A percentile compares a stretch with the other conserved stretches of the same genome.
Conservation (phyloP, 2,888 invertebrate species). For the Drosophila kuntzei region DNA sequence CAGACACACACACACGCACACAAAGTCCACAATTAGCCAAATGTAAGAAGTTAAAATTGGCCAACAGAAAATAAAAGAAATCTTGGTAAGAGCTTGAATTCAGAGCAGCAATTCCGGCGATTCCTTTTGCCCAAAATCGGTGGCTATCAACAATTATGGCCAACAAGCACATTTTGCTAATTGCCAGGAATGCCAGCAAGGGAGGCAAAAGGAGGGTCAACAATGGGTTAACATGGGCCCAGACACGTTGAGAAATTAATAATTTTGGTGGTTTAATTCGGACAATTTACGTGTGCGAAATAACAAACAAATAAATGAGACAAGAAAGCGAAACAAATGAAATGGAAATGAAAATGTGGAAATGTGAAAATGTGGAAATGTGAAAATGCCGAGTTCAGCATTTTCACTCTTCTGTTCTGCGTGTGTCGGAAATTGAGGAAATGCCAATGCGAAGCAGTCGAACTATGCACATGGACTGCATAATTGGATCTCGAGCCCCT, state of each 20-base stretch:
- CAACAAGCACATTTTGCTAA: slow-evolving; percentile 74
- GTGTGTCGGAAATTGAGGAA: slow-evolving; percentile 53
- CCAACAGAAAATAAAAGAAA: slow-evolving; percentile 14
- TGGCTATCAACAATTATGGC: slow-evolving; percentile 59
- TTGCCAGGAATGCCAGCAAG: slow-evolving; percentile 40
- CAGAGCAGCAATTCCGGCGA: slow-evolving; percentile 13
- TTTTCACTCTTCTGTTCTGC: slow-evolving; percentile 23
- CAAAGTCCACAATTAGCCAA: slow-evolving; percentile 66
- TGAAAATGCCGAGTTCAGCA: slow-evolving; percentile 58
- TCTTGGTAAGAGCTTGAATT: slow-evolving; percentile 15
- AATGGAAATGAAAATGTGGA: slow-evolving; percentile 59
- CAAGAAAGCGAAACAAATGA: slow-evolving; percentile 36
- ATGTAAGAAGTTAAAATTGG: slow-evolving; percentile 54
- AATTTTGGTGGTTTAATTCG: slow-evolving; percentile 71
- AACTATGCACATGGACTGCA: slow-evolving; percentile 62
- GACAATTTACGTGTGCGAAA: slow-evolving; percentile 70
- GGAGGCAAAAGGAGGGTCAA: slow-evolving; percentile 13
- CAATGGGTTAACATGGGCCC: slow-evolving; percentile 41
- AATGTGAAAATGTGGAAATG: slow-evolving; percentile 18
- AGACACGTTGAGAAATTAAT: slow-evolving; percentile 68
- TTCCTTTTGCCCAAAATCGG: slow-evolving; percentile 14
- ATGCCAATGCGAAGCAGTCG: slow-evolving; percentile 39
- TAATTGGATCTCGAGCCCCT: slow-evolving; percentile 58
- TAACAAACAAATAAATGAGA: slow-evolving; percentile 39
- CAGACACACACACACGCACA: slow-evolving; percentile 14